Evolutionary conservation across 1,140 invertebrate genomes (phyloP).

Genomic region (Philopotamus ludificatus): DNA sequence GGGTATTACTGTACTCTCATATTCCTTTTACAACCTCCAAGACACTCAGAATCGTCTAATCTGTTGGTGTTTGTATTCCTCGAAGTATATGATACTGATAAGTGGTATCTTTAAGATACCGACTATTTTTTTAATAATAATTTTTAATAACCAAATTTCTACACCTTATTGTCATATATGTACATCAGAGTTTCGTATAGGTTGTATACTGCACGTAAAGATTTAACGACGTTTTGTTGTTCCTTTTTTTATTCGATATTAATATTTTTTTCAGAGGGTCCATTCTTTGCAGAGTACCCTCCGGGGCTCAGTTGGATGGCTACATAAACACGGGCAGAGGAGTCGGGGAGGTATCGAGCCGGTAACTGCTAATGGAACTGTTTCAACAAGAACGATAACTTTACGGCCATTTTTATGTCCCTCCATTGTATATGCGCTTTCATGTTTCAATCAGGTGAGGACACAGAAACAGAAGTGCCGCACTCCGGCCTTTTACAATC

Average conservation of each 20-base stretch:
- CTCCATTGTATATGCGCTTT: conserved; percentile 14
- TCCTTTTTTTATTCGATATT: conserved; percentile 5
- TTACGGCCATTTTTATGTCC: conserved; percentile 18
- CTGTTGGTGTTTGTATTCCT: too few relatives aligned
- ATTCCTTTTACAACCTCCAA: too few relatives aligned
- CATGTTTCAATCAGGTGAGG: conserved; percentile 32
- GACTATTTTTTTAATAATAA: too few relatives aligned
- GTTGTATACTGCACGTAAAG: background rate
- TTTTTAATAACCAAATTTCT: too few relatives aligned
- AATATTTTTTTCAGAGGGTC: background rate
- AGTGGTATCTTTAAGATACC: too few relatives aligned
- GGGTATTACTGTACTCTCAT: too few relatives aligned
- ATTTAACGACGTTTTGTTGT: conserved; percentile 7
- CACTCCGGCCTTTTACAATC: too few relatives aligned
- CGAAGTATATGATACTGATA: too few relatives aligned
- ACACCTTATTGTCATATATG: too few relatives aligned
- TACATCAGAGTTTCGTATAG: background rate
- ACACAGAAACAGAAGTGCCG: too few relatives aligned
- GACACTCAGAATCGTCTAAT: too few relatives aligned
- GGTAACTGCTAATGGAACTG: conserved; percentile 35
- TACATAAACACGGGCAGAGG: conserved; percentile 30
- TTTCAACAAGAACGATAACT: conserved; percentile 24
- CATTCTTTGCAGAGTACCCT: conserved; percentile 7
- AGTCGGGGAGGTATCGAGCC: conserved; percentile 25
- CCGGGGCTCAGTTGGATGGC: background rate